These are phyloP conservation scores for Chrysocyon brachyurus DNA, from an alignment of 2,797 vertebrate genomes.

Conservation along the genomic window DNA sequence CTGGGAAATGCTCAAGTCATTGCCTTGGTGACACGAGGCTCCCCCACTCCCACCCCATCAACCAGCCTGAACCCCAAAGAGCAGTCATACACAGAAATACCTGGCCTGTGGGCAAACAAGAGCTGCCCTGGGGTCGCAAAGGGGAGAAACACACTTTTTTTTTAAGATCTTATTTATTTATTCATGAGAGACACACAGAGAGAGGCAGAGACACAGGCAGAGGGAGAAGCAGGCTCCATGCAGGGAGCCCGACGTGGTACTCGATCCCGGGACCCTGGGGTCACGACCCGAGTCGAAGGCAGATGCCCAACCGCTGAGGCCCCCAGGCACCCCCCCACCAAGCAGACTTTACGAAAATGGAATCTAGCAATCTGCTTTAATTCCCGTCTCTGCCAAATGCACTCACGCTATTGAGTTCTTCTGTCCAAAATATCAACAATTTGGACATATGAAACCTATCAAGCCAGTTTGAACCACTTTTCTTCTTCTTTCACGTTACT, in stretches of 20 bases:
- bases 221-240: no score
- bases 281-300: no score
- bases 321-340: no score
- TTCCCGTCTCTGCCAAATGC: neutral
- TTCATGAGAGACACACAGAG: no score
- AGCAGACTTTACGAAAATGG: neutral
- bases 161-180: no score
- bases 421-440: neutral
- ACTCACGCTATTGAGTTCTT: neutral
- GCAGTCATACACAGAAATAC: rapidly evolving
- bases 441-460: neutral
- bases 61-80: neutral
- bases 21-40: neutral
- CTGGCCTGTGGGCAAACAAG: neutral
- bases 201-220: no score
- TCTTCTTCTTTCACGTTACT: neutral
- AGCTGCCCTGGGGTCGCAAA: neutral
- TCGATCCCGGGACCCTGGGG: no score
- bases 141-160: neutral
- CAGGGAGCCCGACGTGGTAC: no score
- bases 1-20: rapidly evolving
- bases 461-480: neutral
- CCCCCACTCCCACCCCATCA: no score
- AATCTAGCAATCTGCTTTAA: neutral
- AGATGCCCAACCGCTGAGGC: no score